Evolutionary conservation across 2,797 vertebrate genomes (phyloP).

Genomic region (Pachyuromys duprasi): DNA sequence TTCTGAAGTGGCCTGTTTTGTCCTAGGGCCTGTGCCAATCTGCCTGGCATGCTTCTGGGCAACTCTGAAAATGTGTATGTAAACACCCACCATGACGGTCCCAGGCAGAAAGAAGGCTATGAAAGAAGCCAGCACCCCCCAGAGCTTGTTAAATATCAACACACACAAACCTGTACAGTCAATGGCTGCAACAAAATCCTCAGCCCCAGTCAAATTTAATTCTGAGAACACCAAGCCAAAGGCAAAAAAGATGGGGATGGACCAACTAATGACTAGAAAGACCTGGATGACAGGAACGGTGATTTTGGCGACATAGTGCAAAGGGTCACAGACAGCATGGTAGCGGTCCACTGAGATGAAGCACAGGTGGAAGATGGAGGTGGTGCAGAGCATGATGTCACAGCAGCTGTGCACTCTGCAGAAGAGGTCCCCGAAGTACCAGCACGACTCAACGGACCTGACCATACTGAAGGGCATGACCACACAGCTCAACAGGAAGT

Average conservation of each 20-base stretch:
- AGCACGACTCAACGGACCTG: constrained; percentile 76
- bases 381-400: constrained; percentile 71
- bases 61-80: constrained; percentile 71
- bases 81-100: constrained; percentile 47
- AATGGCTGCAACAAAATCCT: constrained; percentile 40
- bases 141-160: constrained; percentile 79
- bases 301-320: constrained; percentile 77
- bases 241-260: constrained; percentile 67
- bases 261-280: constrained; percentile 72
- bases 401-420: constrained; percentile 76
- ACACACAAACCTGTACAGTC: constrained; percentile 74
- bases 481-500: constrained; percentile 73
- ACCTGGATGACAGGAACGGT: constrained; percentile 35
- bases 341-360: constrained; percentile 78
- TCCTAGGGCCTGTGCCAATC: not conserved
- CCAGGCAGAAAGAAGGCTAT: constrained; percentile 82
- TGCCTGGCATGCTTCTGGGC: constrained; percentile 14
- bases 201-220: constrained; percentile 66
- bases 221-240: constrained; percentile 77
- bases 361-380: constrained; percentile 78
- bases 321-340: constrained; percentile 66
- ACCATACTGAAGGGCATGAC: constrained; percentile 78
- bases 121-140: constrained; percentile 69
- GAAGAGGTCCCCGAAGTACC: constrained; percentile 73
- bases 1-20: not conserved